Conservation (phyloP, 2,888 invertebrate species). For the Plusia festucae region DNA sequence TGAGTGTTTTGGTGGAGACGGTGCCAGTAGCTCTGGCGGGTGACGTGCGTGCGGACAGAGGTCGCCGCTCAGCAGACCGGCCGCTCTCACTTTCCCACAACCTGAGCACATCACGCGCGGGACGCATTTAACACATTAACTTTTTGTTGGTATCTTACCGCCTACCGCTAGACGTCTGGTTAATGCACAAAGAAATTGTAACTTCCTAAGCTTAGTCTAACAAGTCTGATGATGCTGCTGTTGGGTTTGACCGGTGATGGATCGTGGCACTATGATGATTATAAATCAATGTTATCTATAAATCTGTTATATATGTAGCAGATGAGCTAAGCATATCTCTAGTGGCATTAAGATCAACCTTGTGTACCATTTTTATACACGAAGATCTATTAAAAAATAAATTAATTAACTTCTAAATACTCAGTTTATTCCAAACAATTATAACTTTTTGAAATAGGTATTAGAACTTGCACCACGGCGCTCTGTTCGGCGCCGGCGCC, state of each 20-base stretch:
- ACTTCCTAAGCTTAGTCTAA: no score
- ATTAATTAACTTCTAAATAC: no score
- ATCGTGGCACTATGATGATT: no score
- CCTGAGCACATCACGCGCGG: conserved; percentile 3
- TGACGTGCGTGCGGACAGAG: conserved; percentile 2
- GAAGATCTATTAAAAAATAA: no score
- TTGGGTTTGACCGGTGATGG: no score
- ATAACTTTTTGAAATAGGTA: background rate
- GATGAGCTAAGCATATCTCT: no score
- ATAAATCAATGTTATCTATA: background rate
- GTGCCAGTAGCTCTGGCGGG: background rate
- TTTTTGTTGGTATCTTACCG: background rate
- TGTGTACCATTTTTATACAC: no score
- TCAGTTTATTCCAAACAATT: background rate
- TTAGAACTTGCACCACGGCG: conserved; percentile 21
- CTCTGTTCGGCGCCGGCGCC: conserved; percentile 46
- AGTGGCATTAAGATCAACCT: no score
- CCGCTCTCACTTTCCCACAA: conserved; percentile 27
- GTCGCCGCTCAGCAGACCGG: background rate
- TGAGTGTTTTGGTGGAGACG: background rate
- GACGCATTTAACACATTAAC: background rate
- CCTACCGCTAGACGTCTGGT: background rate
- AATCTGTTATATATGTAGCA: background rate
- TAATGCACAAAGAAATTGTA: background rate
- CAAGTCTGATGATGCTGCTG: no score